Evolutionary conservation across 2,888 invertebrate species (phyloP), one percentile per base, ranked within the genome.

Genomic region (Pandemis cinnamomeana): DNA sequence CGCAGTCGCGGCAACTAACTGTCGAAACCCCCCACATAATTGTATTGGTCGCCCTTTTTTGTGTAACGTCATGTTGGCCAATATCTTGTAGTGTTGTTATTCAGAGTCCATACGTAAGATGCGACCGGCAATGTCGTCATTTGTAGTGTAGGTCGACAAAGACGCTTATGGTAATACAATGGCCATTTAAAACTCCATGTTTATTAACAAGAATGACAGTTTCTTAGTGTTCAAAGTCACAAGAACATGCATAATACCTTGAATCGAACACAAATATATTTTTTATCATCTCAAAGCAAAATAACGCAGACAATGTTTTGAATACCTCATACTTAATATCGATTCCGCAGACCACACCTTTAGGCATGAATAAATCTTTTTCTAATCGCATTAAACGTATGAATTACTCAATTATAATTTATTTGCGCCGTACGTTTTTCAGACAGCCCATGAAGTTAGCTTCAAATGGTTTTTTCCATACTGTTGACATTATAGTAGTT

Each of bases 51-150:
- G 51, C 53, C 58, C 58, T 27, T 58, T 58, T 58, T 58, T 58
- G 10, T 58, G 58, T 27, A 58, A 58, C 58, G 20, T 11, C 58
- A 6, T 11, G 58, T 58, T 58, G 58, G 27, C 11, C 58, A 58
- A 58, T 27, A 27, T 27, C 27, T 20, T 58, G 58, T 58, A 36
- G 36, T 64, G 46, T 64, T 64, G 46, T 64, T 64, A 48, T 64
- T 64, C 58, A 58, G 69, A 60, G 36, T 27, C 55, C 72, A 41
- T 62, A 20, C 64, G 64, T 46, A 73, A 64, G 72, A 69, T 60
- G 53, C 27, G 53, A 44, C 55, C 63, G 62, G 68, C 62, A 36
- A 36, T 69, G 68, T 73, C 72, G 55, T 63, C 68, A 73, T 68
- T 62, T 62, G 61, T 67, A 41, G 53, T 67, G 61, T 67, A 15